These are phyloP conservation scores for Archips crataeganus DNA, from an alignment of 2,888 invertebrate species.

Conservation along the genomic window DNA sequence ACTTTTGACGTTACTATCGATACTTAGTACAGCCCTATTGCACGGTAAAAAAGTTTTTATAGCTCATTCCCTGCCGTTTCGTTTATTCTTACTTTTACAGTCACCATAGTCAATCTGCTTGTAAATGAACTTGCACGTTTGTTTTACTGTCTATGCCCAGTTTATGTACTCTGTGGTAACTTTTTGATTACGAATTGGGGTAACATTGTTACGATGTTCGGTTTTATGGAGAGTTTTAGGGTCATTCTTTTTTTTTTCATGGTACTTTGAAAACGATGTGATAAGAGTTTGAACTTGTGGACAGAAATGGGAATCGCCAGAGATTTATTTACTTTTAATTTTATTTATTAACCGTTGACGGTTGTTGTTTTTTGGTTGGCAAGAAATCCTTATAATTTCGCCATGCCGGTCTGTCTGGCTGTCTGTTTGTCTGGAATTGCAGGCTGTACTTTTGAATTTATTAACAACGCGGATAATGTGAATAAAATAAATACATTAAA, in stretches of 20 bases:
- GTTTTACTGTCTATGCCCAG: constrained; percentile 67
- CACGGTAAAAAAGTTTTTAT: constrained; percentile 83
- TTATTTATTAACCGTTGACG: too few relatives aligned
- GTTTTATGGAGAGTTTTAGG: constrained; percentile 14
- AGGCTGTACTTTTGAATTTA: too few relatives aligned
- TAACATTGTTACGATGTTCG: constrained; percentile 21
- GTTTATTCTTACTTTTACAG: constrained; percentile 61
- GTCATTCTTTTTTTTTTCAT: constrained; percentile 17
- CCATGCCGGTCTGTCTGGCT: too few relatives aligned
- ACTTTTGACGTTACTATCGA: neutral
- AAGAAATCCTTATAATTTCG: too few relatives aligned
- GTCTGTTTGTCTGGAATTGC: too few relatives aligned
- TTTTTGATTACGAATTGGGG: constrained; percentile 45
- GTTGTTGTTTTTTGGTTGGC: too few relatives aligned
- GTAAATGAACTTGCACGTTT: constrained; percentile 69
- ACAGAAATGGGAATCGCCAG: too few relatives aligned
- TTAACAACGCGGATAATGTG: too few relatives aligned
- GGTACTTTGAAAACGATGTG: neutral
- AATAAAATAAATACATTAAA: too few relatives aligned
- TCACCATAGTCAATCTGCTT: constrained; percentile 66
- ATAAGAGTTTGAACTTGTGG: too few relatives aligned
- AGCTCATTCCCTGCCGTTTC: constrained; percentile 70
- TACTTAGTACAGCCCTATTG: constrained; percentile 39
- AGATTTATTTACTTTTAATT: too few relatives aligned
- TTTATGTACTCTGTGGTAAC: constrained; percentile 50